Conservation (phyloP, 2,888 invertebrate genomes). For the Melanargia galathea region DNA sequence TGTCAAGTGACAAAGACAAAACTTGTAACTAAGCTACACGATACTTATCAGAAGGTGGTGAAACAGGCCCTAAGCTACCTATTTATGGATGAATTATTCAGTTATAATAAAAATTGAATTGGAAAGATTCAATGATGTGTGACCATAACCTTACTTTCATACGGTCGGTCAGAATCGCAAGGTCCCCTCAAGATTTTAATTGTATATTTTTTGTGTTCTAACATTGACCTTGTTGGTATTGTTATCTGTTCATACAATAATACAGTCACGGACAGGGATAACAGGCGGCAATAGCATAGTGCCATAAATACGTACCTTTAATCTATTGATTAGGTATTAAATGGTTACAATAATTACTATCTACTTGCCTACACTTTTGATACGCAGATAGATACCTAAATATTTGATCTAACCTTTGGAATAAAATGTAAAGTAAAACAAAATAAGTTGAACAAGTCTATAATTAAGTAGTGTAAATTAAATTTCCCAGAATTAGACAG, state of each 20-base stretch:
- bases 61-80: no score
- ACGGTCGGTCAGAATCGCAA: slow-evolving; percentile 21
- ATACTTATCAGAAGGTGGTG: no score
- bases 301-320: slow-evolving; percentile 30
- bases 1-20: no score
- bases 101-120: no score
- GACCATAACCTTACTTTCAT: slow-evolving; percentile 27
- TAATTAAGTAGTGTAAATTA: no score
- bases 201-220: slow-evolving; percentile 29
- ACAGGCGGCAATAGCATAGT: slow-evolving; percentile 28
- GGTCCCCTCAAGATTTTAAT: slow-evolving; percentile 24
- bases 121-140: slow-evolving; percentile 13
- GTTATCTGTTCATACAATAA: slow-evolving; percentile 38
- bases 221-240: slow-evolving; percentile 41
- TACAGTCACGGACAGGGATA: slow-evolving; percentile 41
- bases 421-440: no score
- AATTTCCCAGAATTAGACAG: no score
- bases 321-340: slow-evolving; percentile 30
- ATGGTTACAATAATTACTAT: not conserved
- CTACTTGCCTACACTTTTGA: no score
- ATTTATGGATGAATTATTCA: no score
- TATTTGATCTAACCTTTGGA: no score
- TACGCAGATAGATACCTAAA: not conserved
- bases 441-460: no score
- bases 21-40: no score